Evolutionary conservation across 2,113 vertebrate species (phyloP).

Genomic region (Amphiprion ocellaris): DNA sequence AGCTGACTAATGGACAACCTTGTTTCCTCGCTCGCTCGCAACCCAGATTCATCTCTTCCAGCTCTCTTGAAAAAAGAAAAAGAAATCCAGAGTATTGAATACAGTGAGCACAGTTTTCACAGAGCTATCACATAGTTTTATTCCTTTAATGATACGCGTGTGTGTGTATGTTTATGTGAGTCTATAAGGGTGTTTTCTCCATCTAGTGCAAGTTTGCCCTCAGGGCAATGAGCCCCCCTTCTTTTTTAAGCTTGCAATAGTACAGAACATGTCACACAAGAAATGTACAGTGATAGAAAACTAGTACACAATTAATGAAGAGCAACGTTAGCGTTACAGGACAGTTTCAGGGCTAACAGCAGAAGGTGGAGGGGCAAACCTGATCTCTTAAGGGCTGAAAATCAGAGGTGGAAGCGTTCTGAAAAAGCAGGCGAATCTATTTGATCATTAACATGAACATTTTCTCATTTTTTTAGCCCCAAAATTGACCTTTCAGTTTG

Average conservation of each 20-base stretch:
- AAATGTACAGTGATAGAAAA: constrained; percentile 5
- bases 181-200: constrained; percentile 39
- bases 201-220: constrained; percentile 38
- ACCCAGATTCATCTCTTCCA: constrained; percentile 72
- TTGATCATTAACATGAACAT: background rate
- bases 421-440: too few relatives aligned
- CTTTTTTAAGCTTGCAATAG: constrained; percentile 10
- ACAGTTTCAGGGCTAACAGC: constrained; percentile 4
- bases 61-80: constrained; percentile 37
- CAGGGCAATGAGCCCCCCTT: constrained; percentile 23
- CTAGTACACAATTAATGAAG: background rate
- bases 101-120: constrained; percentile 70
- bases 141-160: constrained; percentile 36
- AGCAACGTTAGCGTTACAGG: background rate
- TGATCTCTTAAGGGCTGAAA: too few relatives aligned
- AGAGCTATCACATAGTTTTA: constrained; percentile 64
- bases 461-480: too few relatives aligned
- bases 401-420: too few relatives aligned
- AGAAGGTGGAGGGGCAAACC: too few relatives aligned
- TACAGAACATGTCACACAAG: constrained; percentile 22
- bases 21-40: constrained; percentile 83
- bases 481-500: too few relatives aligned
- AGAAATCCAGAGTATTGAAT: constrained; percentile 50
- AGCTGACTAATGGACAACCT: constrained; percentile 97
- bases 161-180: constrained; percentile 20